Evolutionary conservation across 2,113 vertebrate species (phyloP).

Genomic region (Piliocolobus tephrosceles): DNA sequence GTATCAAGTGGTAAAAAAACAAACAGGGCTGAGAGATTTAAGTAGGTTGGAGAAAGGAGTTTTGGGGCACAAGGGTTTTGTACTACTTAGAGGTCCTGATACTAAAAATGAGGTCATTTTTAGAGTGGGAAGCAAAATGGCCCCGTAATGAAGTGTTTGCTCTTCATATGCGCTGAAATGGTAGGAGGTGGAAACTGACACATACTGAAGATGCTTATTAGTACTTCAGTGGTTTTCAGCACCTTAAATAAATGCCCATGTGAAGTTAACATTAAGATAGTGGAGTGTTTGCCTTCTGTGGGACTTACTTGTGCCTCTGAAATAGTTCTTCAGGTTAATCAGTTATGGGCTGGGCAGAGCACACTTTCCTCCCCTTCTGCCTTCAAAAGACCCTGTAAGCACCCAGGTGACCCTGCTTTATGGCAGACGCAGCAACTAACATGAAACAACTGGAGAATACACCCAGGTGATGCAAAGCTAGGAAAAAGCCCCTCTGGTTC

Average conservation of each 20-base stretch:
- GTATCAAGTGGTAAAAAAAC: neutral
- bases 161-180: neutral
- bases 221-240: neutral
- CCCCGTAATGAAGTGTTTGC: neutral
- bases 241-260: neutral
- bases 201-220: neutral
- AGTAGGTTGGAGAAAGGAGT: neutral
- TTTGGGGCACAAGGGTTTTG: neutral
- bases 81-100: neutral
- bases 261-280: neutral
- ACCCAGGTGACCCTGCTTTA: neutral
- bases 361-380: neutral
- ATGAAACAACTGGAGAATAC: neutral
- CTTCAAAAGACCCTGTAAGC: neutral
- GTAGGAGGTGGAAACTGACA: neutral
- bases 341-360: neutral
- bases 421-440: neutral
- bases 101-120: neutral
- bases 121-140: neutral
- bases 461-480: neutral
- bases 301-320: neutral
- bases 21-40: neutral
- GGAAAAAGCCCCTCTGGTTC: neutral
- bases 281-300: neutral
- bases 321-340: slow-evolving; percentile 19